phyloP scores from a whole-genome alignment of 2,113 vertebrate genomes.

The Vidua macroura region DNA sequence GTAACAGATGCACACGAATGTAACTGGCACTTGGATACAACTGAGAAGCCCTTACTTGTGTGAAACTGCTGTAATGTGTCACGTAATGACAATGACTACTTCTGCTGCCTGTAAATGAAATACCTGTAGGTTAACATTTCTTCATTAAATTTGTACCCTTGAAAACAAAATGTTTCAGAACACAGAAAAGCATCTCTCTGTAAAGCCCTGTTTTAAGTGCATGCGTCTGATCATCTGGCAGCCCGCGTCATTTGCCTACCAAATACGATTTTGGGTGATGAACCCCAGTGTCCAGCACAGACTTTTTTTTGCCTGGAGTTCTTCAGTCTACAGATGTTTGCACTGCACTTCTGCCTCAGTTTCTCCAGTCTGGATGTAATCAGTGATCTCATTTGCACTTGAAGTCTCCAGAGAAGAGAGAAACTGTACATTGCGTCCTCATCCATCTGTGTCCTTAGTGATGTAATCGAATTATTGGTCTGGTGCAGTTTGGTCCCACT shows the following conservation, averaged over 20 bases:
- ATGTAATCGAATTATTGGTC: not conserved
- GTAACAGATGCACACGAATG: not conserved
- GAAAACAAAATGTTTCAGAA: not conserved
- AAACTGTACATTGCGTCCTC: not conserved
- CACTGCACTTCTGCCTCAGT: constrained; percentile 5
- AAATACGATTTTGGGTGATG: not conserved
- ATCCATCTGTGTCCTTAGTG: constrained; percentile 12
- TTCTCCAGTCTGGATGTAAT: constrained; percentile 44
- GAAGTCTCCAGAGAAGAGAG: constrained; percentile 13
- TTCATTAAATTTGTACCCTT: not conserved
- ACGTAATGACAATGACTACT: not conserved
- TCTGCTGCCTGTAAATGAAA: not conserved
- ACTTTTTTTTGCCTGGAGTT: not conserved
- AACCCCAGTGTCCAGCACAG: not conserved
- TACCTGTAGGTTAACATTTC: not conserved
- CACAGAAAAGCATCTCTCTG: not conserved
- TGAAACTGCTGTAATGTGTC: not conserved
- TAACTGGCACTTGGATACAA: not conserved
- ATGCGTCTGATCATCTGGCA: not conserved
- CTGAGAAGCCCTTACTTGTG: not conserved
- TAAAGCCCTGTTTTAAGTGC: not conserved
- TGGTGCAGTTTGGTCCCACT: not conserved
- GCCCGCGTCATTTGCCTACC: not conserved
- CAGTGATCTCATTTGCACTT: constrained; percentile 46
- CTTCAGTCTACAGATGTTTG: not conserved